Evolutionary conservation across 2,113 vertebrate genomes (phyloP).

Genomic region (Sinocyclocheilus grahami): DNA sequence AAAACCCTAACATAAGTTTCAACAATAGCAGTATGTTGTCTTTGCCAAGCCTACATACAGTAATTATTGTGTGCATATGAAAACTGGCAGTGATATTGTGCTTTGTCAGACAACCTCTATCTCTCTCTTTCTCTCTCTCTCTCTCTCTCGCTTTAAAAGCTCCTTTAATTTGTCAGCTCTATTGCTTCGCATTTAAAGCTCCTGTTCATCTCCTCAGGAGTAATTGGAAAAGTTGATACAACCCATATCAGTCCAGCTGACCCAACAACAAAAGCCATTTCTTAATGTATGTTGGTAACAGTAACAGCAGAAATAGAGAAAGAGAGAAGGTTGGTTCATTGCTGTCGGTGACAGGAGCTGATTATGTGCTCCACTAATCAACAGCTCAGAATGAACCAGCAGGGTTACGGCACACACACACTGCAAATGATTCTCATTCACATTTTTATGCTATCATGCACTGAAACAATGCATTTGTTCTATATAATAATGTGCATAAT

Average conservation of each 20-base stretch:
- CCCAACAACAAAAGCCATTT: conserved; percentile 2
- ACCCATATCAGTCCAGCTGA: conserved; percentile 2
- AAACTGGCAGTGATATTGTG: conserved; percentile 10
- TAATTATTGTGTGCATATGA: conserved; percentile 18
- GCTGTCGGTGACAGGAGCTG: conserved; percentile 76
- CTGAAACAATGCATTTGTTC: conserved; percentile 23
- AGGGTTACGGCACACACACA: conserved; percentile 65
- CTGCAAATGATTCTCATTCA: conserved; percentile 52
- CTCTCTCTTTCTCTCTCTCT: neutral
- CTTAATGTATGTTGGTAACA: conserved; percentile 30
- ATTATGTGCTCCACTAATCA: conserved; percentile 82
- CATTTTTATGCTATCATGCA: conserved; percentile 14
- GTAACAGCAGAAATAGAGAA: conserved; percentile 28
- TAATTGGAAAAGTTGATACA: neutral
- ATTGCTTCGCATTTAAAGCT: conserved; percentile 41
- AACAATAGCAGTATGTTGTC: neutral
- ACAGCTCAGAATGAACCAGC: conserved; percentile 70
- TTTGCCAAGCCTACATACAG: neutral
- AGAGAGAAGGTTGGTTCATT: conserved; percentile 50
- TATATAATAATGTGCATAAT: conserved; percentile 37
- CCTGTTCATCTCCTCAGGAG: neutral
- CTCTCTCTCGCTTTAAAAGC: neutral
- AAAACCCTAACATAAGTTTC: neutral
- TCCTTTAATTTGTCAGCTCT: conserved; percentile 33
- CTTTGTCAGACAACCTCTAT: conserved; percentile 10